Base-by-base conservation (phyloP, 2,888 invertebrate genomes). In the Aproaerema taeniolella region DNA sequence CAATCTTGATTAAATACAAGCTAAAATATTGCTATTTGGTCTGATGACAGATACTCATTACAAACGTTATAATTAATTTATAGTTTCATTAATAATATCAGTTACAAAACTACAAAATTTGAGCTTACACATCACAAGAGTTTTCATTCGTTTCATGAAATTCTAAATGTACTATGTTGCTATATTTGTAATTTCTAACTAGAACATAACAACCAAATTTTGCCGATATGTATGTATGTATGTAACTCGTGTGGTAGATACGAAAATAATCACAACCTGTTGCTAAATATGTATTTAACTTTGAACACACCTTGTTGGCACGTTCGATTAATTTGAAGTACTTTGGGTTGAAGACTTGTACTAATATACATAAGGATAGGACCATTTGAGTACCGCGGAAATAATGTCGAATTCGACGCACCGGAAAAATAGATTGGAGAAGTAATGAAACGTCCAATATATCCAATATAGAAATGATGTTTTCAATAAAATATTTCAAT, bases 101-200 rank as follows among this genome's bases (percentile, higher is more conserved):
- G 38, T 51, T 57, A 64, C 41, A 70, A 73, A 68, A 65, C 70
- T 75, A 76, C 67, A 71, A 75, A 71, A 70, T 67, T 76, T 77
- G 77, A 77, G 78, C 78, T 61, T 50, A 60, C 47, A 46, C 46
- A 61, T 60, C 61, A 64, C 64, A 54, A 52, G 7, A 20, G 7
- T 20, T 20, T 20, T 20, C 20, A 20, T 20, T n/a, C n/a, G n/a
- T n/a, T n/a, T n/a, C n/a, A 6, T 20, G 20, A 20, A 7, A 20
- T 7, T 6, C 20, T 20, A 20, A n/a, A n/a, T 7, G 20, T 6
- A 20, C 7, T 9, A n/a, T 34, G 29, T 37, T 15, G 28, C 17
- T 10, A 10, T 15, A 24, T 7, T 20, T 7, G n/a, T n/a, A n/a
- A n/a, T n/a, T n/a, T n/a, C n/a, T 20, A 20, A 10, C 65, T 73